phyloP scores from a whole-genome alignment of 2,797 vertebrate species.

The Gadopsis marmoratus region DNA sequence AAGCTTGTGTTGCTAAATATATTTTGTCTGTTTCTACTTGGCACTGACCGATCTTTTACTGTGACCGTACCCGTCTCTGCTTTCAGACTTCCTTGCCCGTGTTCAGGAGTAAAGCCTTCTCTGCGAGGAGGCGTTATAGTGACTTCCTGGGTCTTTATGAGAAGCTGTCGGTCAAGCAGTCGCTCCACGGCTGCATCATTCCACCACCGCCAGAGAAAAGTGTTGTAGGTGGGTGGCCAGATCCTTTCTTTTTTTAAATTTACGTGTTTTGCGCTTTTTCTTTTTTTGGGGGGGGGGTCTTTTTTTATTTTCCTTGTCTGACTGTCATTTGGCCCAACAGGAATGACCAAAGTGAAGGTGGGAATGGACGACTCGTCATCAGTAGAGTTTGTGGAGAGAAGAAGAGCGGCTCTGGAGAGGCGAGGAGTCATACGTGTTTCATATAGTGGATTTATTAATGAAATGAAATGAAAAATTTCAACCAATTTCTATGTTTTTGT shows the following conservation, averaged over 20 bases:
- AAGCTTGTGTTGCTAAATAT: neutral
- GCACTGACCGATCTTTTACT: no score
- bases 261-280: neutral
- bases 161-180: conserved; percentile 93
- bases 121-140: conserved; percentile 95
- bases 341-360: conserved; percentile 99
- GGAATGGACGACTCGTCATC: conserved; percentile 98
- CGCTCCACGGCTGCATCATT: conserved; percentile 93
- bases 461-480: neutral
- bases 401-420: conserved; percentile 88
- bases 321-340: conserved; percentile 73
- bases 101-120: conserved; percentile 93
- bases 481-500: neutral
- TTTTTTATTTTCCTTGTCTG: neutral
- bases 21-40: neutral
- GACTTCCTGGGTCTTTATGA: conserved; percentile 97
- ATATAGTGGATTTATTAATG: neutral
- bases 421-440: conserved; percentile 29
- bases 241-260: no score
- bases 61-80: neutral
- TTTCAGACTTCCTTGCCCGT: conserved; percentile 91
- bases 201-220: conserved; percentile 96
- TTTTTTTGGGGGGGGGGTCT: neutral
- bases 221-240: conserved; percentile 88
- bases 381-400: conserved; percentile 95